phyloP scores from a whole-genome alignment of 2,797 vertebrate genomes.

The Anguilla obscura region DNA sequence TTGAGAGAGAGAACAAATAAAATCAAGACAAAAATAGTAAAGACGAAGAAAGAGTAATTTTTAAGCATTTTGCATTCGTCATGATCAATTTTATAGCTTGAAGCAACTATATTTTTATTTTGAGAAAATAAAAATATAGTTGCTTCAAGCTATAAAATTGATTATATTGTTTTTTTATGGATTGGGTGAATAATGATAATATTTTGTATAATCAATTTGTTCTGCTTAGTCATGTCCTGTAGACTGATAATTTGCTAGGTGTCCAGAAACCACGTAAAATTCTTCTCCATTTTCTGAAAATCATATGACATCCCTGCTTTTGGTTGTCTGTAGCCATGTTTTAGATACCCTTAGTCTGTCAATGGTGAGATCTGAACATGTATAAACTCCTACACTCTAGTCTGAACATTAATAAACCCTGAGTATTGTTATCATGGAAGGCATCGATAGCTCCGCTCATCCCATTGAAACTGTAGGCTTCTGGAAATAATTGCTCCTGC shows the following conservation, averaged over 20 bases:
- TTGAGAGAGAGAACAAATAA: background rate
- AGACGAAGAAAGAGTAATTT: background rate
- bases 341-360: background rate
- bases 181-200: background rate
- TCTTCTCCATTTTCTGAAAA: background rate
- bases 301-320: background rate
- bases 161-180: no score
- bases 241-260: background rate
- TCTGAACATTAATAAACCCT: background rate
- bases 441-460: background rate
- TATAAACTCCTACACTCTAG: background rate
- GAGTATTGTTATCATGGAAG: background rate
- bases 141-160: background rate
- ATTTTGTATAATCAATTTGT: background rate
- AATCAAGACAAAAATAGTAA: background rate
- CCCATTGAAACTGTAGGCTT: background rate
- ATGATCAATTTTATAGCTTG: background rate
- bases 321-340: background rate
- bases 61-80: background rate
- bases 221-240: background rate
- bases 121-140: no score
- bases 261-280: background rate
- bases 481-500: background rate
- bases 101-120: background rate
- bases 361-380: background rate